phyloP scores from a whole-genome alignment of 2,888 invertebrate genomes.

The Danaus chrysippus region DNA sequence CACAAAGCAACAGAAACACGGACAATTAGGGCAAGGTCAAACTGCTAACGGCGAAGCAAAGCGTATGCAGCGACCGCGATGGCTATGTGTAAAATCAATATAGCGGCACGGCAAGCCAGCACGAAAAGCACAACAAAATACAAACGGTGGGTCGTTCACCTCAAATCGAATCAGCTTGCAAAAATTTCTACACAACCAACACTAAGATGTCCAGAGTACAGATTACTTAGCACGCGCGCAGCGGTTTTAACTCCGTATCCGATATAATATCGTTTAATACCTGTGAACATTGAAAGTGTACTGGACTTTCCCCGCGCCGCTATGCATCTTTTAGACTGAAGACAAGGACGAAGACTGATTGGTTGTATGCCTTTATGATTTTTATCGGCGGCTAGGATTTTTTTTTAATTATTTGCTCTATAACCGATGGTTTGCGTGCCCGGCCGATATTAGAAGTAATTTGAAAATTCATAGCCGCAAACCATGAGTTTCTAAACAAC shows the following conservation, averaged over 20 bases:
- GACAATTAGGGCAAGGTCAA: conserved; percentile 69
- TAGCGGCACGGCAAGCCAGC: conserved; percentile 43
- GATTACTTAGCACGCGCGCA: conserved; percentile 24
- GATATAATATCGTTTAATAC: conserved; percentile 44
- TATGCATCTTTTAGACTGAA: conserved; percentile 59
- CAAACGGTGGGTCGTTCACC: conserved; percentile 44
- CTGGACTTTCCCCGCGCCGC: conserved; percentile 51
- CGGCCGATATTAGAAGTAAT: conserved; percentile 20
- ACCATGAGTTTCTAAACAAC: not conserved
- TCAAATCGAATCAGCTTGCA: conserved; percentile 67
- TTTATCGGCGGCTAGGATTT: conserved; percentile 18
- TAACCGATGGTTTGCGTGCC: conserved; percentile 20
- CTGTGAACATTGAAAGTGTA: conserved; percentile 42
- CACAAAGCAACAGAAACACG: conserved; percentile 37
- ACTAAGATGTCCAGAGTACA: conserved; percentile 25
- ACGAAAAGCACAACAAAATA: conserved; percentile 36
- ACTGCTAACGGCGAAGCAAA: conserved; percentile 36
- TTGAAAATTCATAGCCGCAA: conserved; percentile 22
- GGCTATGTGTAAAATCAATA: conserved; percentile 72
- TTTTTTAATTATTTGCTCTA: conserved; percentile 14
- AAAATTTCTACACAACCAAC: conserved; percentile 35
- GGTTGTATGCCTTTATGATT: conserved; percentile 35
- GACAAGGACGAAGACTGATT: conserved; percentile 44
- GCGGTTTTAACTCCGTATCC: conserved; percentile 17
- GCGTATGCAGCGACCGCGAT: conserved; percentile 53